These are phyloP conservation scores for Fragum sueziense DNA, from an alignment of 2,888 invertebrate species.

Conservation along the genomic window DNA sequence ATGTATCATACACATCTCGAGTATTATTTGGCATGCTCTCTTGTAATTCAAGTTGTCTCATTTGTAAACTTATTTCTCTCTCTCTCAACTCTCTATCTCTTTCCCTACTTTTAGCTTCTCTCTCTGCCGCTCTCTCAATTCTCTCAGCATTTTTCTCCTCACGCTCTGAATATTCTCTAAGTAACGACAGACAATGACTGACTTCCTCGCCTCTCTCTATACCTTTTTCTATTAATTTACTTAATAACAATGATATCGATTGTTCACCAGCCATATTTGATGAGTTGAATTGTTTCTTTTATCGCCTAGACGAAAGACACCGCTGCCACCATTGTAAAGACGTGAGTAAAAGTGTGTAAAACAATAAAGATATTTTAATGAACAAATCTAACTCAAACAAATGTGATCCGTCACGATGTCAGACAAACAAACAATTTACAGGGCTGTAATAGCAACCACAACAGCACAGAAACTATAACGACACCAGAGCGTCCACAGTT, in stretches of 20 bases:
- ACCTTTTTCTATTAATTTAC: not conserved
- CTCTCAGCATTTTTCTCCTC: not conserved
- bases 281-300: not conserved
- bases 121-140: conserved; percentile 6
- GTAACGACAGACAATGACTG: not conserved
- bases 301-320: not conserved
- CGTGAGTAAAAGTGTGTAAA: too few relatives aligned
- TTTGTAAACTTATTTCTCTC: not conserved
- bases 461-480: too few relatives aligned
- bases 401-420: too few relatives aligned
- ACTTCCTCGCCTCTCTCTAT: conserved; percentile 12
- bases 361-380: too few relatives aligned
- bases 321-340: too few relatives aligned
- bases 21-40: not conserved
- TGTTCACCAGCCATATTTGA: conserved; percentile 4
- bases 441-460: too few relatives aligned
- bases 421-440: too few relatives aligned
- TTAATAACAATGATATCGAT: not conserved
- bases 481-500: too few relatives aligned
- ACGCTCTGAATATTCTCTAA: not conserved
- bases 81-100: not conserved
- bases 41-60: not conserved
- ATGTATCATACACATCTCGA: not conserved
- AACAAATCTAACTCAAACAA: too few relatives aligned
- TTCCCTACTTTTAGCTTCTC: not conserved